phyloP scores from a whole-genome alignment of 2,888 invertebrate genomes.

The Euzetes globulus region DNA sequence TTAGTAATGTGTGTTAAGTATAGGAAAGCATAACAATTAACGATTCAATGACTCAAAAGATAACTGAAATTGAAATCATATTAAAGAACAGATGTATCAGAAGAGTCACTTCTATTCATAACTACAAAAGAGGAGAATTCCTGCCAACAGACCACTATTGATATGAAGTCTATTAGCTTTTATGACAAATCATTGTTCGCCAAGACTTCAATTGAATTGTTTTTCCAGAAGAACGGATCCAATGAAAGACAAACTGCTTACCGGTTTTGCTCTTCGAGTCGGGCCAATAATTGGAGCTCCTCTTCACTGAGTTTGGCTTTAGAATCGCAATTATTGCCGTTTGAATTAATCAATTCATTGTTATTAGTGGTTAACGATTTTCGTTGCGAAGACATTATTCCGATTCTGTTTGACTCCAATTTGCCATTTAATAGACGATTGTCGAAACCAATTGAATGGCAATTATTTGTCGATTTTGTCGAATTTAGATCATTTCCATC shows the following conservation, averaged over 20 bases:
- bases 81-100: not conserved
- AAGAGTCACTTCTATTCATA: not conserved
- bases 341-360: not conserved
- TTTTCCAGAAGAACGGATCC: not conserved
- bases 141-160: not conserved
- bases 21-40: not conserved
- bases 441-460: not conserved
- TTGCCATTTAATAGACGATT: not conserved
- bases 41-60: not conserved
- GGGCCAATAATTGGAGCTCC: conserved; percentile 82
- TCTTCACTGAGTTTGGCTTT: conserved; percentile 49
- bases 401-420: not conserved
- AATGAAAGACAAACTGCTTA: conserved; percentile 44
- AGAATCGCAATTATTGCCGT: not conserved
- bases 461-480: not conserved
- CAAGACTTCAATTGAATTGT: not conserved
- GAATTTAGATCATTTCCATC: not conserved
- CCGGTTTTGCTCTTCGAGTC: conserved; percentile 89
- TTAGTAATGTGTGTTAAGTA: conserved; percentile 4
- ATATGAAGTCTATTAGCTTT: too few species aligned
- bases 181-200: too few species aligned
- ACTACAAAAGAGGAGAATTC: not conserved
- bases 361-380: not conserved
- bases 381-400: not conserved
- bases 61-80: not conserved